Evolutionary conservation across 1,140 invertebrate species (phyloP), one percentile per base, ranked within the genome.

Genomic region (Drosophila punjabiensis): DNA sequence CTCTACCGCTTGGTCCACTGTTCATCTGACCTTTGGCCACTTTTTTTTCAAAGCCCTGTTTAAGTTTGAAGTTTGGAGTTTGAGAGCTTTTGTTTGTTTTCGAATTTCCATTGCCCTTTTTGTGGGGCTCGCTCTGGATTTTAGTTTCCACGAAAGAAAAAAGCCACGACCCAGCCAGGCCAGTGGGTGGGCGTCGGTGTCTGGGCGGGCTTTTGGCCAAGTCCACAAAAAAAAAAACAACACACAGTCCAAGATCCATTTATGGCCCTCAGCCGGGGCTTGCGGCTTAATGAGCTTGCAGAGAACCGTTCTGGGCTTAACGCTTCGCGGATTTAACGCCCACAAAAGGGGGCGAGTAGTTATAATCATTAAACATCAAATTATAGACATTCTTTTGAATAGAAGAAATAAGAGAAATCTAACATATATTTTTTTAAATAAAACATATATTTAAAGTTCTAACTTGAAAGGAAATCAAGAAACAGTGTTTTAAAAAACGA

Each of bases 21-120:
- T 11, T 41, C 35, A 41, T 73, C 53, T 74, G 67, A 80, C 77
- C 77, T 80, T 79, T 79, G 67, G 35, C 66, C 76, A 59, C 47
- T 24, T 43, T 24, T 55, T 78, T 56, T 35, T 14, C 7, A 18
- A 33, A 20, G 28, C 66, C 50, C 39, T 48, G 66, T 47, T 48
- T 43, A 9, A 37, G 60, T 39, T 48, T 61, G 33, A 24, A 18
- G 28, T 56, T 69, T 55, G 32, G 7, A 35, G 53, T 56, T 56
- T 56, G 55, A 56, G 4, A 56, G 55, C 33, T 39, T 56, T 56
- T 56, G 55, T 56, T 56, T 56, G 55, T 56, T 73, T 53, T 58
- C 32, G 60, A 47, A 67, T 47, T 65, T 47, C 65, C 65, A 67
- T 33, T 67, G 43, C 48, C 24, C 52, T 43, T 64, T 67, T 82